Conservation (phyloP, 2,888 invertebrate genomes). For the Drosophila pegasa region DNA sequence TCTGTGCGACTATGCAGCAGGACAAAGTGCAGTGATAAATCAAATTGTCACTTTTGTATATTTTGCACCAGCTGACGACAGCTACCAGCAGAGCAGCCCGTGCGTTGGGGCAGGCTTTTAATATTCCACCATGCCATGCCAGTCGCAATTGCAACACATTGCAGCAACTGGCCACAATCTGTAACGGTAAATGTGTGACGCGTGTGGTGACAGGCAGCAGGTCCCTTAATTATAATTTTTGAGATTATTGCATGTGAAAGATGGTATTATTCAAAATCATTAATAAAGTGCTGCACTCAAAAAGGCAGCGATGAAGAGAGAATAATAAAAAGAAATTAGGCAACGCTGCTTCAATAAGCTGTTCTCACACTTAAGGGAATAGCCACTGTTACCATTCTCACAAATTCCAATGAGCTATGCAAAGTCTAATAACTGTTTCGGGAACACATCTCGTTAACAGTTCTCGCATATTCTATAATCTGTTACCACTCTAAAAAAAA, state of each 20-base stretch:
- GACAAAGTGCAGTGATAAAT: slow-evolving; percentile 83
- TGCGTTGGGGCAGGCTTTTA: slow-evolving; percentile 42
- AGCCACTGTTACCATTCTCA: too few species aligned
- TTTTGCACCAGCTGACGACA: slow-evolving; percentile 77
- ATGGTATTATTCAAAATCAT: slow-evolving; percentile 72
- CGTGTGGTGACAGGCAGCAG: slow-evolving; percentile 27
- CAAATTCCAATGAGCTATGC: not conserved
- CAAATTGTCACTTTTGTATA: slow-evolving; percentile 84
- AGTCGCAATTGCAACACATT: slow-evolving; percentile 13
- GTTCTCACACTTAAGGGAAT: not conserved
- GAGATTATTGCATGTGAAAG: slow-evolving; percentile 70
- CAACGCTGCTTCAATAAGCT: not conserved
- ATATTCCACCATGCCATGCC: slow-evolving; percentile 32
- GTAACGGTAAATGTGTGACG: slow-evolving; percentile 22
- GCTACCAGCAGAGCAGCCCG: slow-evolving; percentile 13
- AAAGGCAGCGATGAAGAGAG: not conserved
- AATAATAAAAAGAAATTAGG: not conserved
- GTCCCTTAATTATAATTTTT: slow-evolving; percentile 70
- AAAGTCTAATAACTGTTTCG: not conserved
- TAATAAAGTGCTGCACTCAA: slow-evolving; percentile 39
- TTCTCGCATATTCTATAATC: not conserved
- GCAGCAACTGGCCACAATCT: slow-evolving; percentile 12
- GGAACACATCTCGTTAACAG: too few species aligned
- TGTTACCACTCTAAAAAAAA: not conserved
- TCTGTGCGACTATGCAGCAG: slow-evolving; percentile 9